Percentiles rank a stretch among this genome's conserved stretches.
phyloP scores from a whole-genome alignment of 2,888 invertebrate genomes.

The Nasonia oneida region DNA sequence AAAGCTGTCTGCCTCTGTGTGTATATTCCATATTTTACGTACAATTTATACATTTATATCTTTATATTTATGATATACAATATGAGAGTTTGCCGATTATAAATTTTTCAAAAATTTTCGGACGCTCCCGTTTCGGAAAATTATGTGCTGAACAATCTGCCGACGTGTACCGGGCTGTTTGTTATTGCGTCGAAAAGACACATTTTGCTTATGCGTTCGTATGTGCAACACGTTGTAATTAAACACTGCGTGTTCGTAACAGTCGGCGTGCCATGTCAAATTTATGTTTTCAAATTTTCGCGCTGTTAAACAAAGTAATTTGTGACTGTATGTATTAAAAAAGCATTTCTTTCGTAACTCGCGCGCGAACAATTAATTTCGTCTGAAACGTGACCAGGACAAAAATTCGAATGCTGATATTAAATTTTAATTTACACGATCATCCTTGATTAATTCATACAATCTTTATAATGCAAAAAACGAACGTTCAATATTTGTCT shows the following conservation, averaged over 20 bases:
- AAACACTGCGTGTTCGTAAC: neutral
- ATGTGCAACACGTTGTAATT: neutral
- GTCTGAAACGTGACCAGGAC: neutral
- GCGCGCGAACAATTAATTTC: neutral
- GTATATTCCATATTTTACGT: neutral
- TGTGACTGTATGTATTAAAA: neutral
- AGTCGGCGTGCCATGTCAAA: neutral
- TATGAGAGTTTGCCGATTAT: neutral
- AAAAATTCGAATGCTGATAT: neutral
- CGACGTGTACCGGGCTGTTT: neutral
- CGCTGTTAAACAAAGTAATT: neutral
- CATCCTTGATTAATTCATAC: constrained; percentile 12
- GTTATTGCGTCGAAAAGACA: constrained; percentile 1
- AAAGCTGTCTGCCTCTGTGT: constrained; percentile 34
- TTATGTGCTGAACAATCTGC: neutral
- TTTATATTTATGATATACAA: neutral
- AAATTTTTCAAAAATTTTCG: constrained; percentile 14
- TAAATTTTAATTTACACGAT: neutral
- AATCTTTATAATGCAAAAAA: constrained; percentile 29
- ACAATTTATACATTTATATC: neutral
- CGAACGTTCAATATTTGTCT: neutral
- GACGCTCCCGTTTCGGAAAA: neutral
- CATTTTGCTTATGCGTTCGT: constrained; percentile 20
- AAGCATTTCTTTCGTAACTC: neutral
- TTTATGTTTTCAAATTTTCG: neutral